A percentile compares a stretch with the other conserved stretches of the same genome.
Evolutionary conservation across 1,140 invertebrate species (phyloP).

Genomic region (Nomia melanderi): DNA sequence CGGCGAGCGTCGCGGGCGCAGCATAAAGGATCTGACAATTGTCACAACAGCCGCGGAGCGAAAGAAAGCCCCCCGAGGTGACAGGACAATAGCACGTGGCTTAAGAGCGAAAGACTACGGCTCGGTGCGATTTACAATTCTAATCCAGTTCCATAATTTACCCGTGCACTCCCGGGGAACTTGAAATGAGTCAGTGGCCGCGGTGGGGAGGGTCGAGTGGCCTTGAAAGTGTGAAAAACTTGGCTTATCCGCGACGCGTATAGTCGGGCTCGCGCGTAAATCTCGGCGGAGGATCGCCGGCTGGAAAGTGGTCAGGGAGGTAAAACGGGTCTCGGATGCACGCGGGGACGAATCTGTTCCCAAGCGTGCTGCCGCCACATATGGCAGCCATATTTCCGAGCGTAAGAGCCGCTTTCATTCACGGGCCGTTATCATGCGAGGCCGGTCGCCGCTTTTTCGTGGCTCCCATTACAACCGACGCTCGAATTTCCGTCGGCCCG

Average conservation of each 20-base stretch:
- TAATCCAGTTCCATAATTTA: slow-evolving; percentile 6
- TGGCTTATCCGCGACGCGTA: neutral
- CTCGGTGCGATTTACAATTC: neutral
- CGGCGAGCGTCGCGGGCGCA: too few species aligned
- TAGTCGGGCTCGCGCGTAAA: neutral
- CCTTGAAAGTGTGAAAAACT: neutral
- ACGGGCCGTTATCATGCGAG: slow-evolving; percentile 16
- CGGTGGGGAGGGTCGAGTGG: neutral
- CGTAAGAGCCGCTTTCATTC: slow-evolving; percentile 31
- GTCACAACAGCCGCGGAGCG: neutral
- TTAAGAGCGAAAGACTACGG: neutral
- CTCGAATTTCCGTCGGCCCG: neutral
- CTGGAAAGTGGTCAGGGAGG: neutral
- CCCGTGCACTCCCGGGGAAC: neutral
- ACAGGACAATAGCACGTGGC: neutral
- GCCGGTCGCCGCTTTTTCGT: neutral
- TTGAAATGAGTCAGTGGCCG: neutral
- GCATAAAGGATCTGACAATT: too few species aligned
- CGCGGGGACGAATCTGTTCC: slow-evolving; percentile 27
- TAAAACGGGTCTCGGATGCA: neutral
- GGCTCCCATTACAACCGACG: slow-evolving; percentile 1
- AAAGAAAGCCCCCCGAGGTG: neutral
- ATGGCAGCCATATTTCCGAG: slow-evolving; percentile 64
- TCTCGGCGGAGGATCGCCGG: neutral
- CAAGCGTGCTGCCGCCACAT: slow-evolving; percentile 50